A percentile compares a stretch with the other conserved stretches of the same genome.
Conservation (phyloP, 2,888 invertebrate species). For the Eupithecia subumbrata region DNA sequence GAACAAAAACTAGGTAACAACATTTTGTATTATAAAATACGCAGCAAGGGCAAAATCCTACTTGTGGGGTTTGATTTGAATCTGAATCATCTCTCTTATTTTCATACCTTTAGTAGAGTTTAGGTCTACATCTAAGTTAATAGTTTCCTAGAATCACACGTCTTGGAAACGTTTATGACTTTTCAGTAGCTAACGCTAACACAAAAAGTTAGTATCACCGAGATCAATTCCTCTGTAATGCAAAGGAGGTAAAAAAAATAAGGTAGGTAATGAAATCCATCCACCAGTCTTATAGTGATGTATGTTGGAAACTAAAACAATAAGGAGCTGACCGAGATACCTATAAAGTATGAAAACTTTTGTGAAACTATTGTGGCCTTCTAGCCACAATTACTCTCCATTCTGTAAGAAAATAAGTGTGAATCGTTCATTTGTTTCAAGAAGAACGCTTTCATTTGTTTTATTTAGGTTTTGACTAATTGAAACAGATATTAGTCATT, state of each 20-base stretch:
- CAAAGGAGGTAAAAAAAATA: neutral
- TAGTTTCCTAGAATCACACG: neutral
- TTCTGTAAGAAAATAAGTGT: neutral
- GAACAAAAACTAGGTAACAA: slow-evolving; percentile 34
- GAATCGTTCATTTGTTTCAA: neutral
- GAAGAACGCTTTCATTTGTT: neutral
- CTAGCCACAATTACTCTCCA: neutral
- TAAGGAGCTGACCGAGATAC: neutral
- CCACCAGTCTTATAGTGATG: neutral
- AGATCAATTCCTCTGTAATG: neutral
- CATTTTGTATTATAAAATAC: slow-evolving; percentile 27
- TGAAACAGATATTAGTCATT: neutral
- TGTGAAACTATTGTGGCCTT: too few species aligned
- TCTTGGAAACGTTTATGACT: neutral
- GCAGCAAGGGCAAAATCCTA: slow-evolving; percentile 18
- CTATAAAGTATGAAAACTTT: neutral
- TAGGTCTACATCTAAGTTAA: neutral
- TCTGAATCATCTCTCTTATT: neutral
- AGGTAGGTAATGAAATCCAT: neutral
- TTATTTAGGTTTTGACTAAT: neutral
- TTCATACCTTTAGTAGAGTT: neutral
- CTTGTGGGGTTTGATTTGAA: slow-evolving; percentile 10
- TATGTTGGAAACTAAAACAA: neutral
- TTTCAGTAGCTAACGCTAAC: neutral
- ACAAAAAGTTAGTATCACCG: too few species aligned